Evolutionary conservation across 2,888 invertebrate genomes (phyloP).

Genomic region (Sarcophaga carnaria): DNA sequence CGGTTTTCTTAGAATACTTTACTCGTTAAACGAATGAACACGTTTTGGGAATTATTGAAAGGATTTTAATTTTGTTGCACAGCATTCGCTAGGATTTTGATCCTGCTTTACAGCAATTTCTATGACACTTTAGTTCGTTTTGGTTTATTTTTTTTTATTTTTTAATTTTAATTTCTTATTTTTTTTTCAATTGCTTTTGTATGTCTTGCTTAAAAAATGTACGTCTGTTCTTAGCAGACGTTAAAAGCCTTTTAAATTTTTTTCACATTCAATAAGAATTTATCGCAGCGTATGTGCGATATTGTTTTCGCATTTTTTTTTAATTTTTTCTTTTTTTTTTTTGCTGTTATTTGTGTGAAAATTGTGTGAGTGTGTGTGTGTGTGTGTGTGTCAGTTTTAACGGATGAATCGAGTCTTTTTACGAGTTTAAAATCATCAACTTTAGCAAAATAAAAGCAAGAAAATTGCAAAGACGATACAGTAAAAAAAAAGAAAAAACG

Average conservation of each 20-base stretch:
- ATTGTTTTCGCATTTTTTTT: conserved; percentile 55
- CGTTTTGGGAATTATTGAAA: conserved; percentile 67
- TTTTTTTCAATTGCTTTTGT: conserved; percentile 2
- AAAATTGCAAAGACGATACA: too few species aligned
- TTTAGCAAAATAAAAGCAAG: too few species aligned
- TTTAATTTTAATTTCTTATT: conserved; percentile 8
- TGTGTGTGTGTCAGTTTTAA: conserved; percentile 17
- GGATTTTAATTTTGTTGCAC: conserved; percentile 55
- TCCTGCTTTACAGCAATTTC: conserved; percentile 19
- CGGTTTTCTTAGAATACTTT: neutral
- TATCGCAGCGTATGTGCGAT: conserved; percentile 78
- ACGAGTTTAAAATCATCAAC: neutral
- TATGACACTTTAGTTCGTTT: neutral
- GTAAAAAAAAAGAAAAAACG: neutral
- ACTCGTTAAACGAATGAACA: conserved; percentile 58
- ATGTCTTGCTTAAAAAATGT: conserved; percentile 2
- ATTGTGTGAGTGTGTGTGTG: conserved; percentile 35
- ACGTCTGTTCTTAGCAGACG: conserved; percentile 69
- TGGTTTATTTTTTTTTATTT: neutral
- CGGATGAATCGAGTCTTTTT: conserved; percentile 15
- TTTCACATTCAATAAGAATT: conserved; percentile 67
- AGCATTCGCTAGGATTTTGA: conserved; percentile 6
- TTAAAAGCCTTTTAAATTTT: conserved; percentile 69
- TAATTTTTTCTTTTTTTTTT: too few species aligned
- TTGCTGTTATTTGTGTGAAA: conserved; percentile 49